Evolutionary conservation across 2,797 vertebrate genomes (phyloP).

Genomic region (Antrozous pallidus): DNA sequence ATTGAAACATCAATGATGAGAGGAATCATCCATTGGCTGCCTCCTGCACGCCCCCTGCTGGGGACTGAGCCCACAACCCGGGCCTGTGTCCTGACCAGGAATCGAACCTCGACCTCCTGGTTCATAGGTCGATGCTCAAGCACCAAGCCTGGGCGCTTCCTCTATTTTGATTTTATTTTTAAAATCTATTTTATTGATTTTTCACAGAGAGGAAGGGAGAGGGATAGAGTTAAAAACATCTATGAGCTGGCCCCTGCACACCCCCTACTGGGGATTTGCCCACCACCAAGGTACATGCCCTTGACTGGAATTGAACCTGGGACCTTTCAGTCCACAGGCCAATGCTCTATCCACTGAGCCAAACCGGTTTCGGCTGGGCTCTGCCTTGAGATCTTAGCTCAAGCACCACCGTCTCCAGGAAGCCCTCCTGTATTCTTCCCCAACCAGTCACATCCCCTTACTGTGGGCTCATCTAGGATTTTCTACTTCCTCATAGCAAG

Average conservation of each 20-base stretch:
- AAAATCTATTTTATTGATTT: too few species aligned
- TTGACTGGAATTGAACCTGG: too few species aligned
- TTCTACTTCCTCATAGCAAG: neutral
- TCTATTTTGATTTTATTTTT: too few species aligned
- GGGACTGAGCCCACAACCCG: too few species aligned
- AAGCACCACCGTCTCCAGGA: neutral
- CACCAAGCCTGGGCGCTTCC: neutral
- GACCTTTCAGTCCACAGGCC: too few species aligned
- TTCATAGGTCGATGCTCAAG: neutral
- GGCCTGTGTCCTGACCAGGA: neutral
- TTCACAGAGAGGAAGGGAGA: too few species aligned
- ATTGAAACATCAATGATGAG: neutral
- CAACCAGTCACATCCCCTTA: neutral
- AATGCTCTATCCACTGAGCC: too few species aligned
- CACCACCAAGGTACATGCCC: too few species aligned
- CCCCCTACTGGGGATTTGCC: too few species aligned
- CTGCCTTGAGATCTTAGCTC: neutral
- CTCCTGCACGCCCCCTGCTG: neutral
- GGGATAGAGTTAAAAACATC: too few species aligned
- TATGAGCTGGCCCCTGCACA: too few species aligned
- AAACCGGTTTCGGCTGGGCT: too few species aligned
- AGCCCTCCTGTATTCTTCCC: neutral
- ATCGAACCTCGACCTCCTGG: neutral
- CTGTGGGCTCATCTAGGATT: neutral
- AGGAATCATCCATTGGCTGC: neutral